Conservation (phyloP, 2,113 vertebrate species). For the Hepsetus odoe region DNA sequence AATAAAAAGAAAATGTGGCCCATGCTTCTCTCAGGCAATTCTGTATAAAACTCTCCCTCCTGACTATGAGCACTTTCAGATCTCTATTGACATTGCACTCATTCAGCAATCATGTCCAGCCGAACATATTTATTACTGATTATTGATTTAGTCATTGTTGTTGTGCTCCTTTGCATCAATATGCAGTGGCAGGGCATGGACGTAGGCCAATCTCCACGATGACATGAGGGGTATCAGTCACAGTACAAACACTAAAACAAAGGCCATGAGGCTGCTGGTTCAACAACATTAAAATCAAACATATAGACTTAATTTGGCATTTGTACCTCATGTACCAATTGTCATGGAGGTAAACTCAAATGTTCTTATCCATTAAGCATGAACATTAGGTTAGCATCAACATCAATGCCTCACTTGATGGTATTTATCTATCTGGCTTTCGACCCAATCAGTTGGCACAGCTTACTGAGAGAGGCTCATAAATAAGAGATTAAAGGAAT, state of each 20-base stretch:
- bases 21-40: background rate
- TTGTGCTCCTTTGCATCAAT: constrained; percentile 30
- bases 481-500: constrained; percentile 48
- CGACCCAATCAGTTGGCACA: constrained; percentile 24
- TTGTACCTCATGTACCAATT: background rate
- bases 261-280: background rate
- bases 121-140: constrained; percentile 54
- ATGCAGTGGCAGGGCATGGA: constrained; percentile 15
- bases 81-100: constrained; percentile 52
- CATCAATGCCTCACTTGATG: constrained; percentile 9
- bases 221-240: constrained; percentile 25
- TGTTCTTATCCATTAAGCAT: background rate
- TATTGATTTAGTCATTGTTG: constrained; percentile 56
- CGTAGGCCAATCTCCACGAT: background rate
- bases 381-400: background rate
- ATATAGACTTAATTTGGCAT: background rate
- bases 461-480: constrained; percentile 36
- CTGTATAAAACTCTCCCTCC: constrained; percentile 25
- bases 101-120: constrained; percentile 54
- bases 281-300: background rate
- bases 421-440: constrained; percentile 22
- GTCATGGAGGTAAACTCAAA: background rate
- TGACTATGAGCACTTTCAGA: constrained; percentile 29
- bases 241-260: background rate
- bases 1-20: background rate